Evolutionary conservation across 1,140 invertebrate genomes (phyloP).

Genomic region (Zelostemma sp.): DNA sequence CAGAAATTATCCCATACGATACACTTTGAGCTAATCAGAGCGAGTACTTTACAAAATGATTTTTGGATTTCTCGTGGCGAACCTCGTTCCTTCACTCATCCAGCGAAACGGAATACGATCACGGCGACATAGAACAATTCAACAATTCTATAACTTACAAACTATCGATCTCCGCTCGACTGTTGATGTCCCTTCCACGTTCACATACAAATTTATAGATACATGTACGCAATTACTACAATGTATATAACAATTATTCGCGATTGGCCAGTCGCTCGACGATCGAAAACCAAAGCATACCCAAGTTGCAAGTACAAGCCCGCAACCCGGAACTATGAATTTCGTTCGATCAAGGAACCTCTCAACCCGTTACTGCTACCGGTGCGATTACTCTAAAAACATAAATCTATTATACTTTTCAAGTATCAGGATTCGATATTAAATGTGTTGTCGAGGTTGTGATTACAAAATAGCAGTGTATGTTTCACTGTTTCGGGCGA

Average conservation of each 20-base stretch:
- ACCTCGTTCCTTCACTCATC: no score
- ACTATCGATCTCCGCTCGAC: constrained; percentile 19
- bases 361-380: constrained; percentile 1
- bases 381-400: constrained; percentile 12
- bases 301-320: no score
- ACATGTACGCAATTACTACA: constrained; percentile 7
- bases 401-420: constrained; percentile 14
- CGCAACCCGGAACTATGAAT: no score
- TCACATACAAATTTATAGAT: constrained; percentile 26
- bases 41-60: no score
- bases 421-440: constrained; percentile 14
- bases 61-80: no score
- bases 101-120: constrained; percentile 18
- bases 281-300: no score
- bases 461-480: constrained; percentile 6
- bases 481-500: constrained; percentile 52
- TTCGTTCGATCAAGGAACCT: not conserved
- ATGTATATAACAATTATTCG: not conserved
- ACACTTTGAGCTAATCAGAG: constrained; percentile 10
- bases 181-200: constrained; percentile 13
- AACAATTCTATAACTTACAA: constrained; percentile 38
- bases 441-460: constrained; percentile 14
- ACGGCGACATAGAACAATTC: constrained; percentile 25
- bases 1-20: constrained; percentile 6
- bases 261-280: no score